phyloP scores from a whole-genome alignment of 35 echinoderm and acorn worm genomes.

The Apostichopus parvimensis region DNA sequence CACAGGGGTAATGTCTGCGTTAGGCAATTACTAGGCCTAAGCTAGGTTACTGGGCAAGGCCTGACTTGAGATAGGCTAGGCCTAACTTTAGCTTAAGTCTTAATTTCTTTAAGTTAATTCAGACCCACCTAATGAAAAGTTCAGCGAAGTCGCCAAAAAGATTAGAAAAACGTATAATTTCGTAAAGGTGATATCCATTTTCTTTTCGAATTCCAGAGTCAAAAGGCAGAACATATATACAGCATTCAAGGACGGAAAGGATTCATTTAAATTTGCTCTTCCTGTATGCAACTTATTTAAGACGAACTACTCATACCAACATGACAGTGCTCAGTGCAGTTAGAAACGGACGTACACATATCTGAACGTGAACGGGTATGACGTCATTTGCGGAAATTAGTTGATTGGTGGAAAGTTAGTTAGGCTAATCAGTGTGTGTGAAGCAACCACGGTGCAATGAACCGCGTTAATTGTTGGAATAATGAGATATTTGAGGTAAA shows the following conservation, averaged over 20 bases:
- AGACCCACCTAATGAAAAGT: background rate
- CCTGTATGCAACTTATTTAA: no score
- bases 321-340: background rate
- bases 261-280: background rate
- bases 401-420: slow-evolving; percentile 27
- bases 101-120: background rate
- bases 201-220: background rate
- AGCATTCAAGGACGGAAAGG: slow-evolving; percentile 16
- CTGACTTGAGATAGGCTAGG: background rate
- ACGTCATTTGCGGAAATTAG: slow-evolving; percentile 16
- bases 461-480: no score
- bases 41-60: background rate
- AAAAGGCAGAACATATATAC: background rate
- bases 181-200: background rate
- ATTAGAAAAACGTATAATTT: background rate
- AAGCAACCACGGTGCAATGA: no score
- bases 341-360: no score
- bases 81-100: background rate
- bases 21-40: no score
- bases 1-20: no score
- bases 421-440: no score
- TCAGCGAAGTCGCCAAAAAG: background rate
- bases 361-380: background rate
- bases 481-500: no score
- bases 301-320: background rate